Percentiles rank a stretch among this genome's conserved stretches.
Conservation (phyloP, 2,888 invertebrate species). For the Drosophila rellima region DNA sequence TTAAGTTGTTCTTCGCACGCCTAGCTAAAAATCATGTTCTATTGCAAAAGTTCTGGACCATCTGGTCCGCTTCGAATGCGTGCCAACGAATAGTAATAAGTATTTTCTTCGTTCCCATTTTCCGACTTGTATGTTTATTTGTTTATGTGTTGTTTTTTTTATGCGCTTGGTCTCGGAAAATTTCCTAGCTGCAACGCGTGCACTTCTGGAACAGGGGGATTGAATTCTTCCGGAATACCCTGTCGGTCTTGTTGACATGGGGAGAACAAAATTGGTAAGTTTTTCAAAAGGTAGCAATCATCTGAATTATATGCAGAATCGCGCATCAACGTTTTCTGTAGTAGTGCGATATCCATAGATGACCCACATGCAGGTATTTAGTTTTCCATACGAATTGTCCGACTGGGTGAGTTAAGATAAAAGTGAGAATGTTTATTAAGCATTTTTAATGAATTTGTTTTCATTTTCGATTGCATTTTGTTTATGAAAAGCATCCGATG, state of each 20-base stretch:
- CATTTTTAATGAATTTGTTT: slow-evolving; percentile 41
- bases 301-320: too few species aligned
- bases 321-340: too few species aligned
- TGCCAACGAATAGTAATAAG: slow-evolving; percentile 47
- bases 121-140: slow-evolving; percentile 28
- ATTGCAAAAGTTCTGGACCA: slow-evolving; percentile 56
- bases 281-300: not conserved
- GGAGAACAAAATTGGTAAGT: not conserved
- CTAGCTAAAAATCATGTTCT: slow-evolving; percentile 27
- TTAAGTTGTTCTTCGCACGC: slow-evolving; percentile 46
- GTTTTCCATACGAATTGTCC: not conserved
- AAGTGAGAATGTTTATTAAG: slow-evolving; percentile 60
- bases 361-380: not conserved
- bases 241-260: not conserved
- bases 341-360: not conserved
- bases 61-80: slow-evolving; percentile 58
- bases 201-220: slow-evolving; percentile 54
- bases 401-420: slow-evolving; percentile 1
- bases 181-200: slow-evolving; percentile 67
- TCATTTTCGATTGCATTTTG: slow-evolving; percentile 23
- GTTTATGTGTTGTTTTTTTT: slow-evolving; percentile 16
- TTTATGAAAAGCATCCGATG: slow-evolving; percentile 34
- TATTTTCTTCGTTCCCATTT: slow-evolving; percentile 12
- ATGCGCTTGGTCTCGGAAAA: slow-evolving; percentile 27
- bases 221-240: slow-evolving; percentile 36